Evolutionary conservation across 2,113 vertebrate species (phyloP).

Genomic region (Mesoclemmys tuberculata): DNA sequence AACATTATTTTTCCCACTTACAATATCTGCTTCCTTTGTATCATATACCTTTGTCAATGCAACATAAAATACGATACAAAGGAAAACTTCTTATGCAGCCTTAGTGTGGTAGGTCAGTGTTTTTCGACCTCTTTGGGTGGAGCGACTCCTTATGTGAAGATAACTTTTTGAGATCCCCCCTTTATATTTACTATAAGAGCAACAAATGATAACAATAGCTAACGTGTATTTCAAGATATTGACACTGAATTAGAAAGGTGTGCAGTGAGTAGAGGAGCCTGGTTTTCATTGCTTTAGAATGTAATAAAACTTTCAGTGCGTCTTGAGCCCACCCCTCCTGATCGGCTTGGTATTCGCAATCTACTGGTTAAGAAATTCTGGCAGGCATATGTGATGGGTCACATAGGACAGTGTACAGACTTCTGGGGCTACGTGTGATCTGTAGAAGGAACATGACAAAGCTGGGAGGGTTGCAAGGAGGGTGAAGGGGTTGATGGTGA

Average conservation of each 20-base stretch:
- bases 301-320: no score
- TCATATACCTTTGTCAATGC: no score
- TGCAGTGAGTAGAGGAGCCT: background rate
- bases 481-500: background rate
- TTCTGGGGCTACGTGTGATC: background rate
- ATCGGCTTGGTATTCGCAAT: background rate
- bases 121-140: background rate
- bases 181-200: background rate
- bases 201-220: no score
- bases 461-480: background rate
- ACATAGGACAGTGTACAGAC: background rate
- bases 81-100: accelerated
- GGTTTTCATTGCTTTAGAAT: no score
- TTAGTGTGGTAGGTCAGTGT: background rate
- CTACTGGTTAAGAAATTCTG: background rate
- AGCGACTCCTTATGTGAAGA: background rate
- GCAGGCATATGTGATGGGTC: accelerated
- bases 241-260: background rate
- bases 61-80: background rate
- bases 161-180: background rate
- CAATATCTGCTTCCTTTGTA: background rate
- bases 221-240: background rate
- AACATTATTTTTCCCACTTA: background rate
- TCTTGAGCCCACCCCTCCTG: no score
- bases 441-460: background rate